Percentiles rank a stretch among this genome's conserved stretches.
Conservation (phyloP, 2,888 invertebrate species). For the Cyrtodaria siliqua region DNA sequence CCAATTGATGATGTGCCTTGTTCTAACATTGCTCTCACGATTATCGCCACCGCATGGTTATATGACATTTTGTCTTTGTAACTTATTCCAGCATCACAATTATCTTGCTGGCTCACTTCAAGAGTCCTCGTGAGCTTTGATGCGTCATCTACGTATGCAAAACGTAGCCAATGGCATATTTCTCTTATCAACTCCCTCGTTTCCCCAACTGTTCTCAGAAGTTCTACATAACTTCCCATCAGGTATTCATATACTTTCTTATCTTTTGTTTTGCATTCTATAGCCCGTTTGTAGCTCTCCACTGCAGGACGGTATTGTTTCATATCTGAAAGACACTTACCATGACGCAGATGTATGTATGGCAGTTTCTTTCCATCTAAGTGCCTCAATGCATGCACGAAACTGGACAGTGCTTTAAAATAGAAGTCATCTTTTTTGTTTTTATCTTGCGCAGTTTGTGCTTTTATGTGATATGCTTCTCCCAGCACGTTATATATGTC, state of each 20-base stretch:
- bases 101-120: neutral
- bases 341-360: slow-evolving; percentile 12
- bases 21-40: neutral
- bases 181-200: neutral
- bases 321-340: slow-evolving; percentile 18
- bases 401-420: slow-evolving; percentile 10
- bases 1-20: neutral
- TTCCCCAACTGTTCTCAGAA: neutral
- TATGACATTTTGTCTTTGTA: neutral
- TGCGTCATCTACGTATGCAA: neutral
- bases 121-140: too few species aligned
- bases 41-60: neutral
- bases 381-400: slow-evolving; percentile 14
- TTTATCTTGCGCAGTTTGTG: neutral
- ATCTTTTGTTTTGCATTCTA: neutral
- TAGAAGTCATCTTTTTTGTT: neutral
- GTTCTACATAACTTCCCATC: neutral
- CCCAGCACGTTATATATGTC: neutral
- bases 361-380: slow-evolving; percentile 11
- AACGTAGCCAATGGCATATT: neutral
- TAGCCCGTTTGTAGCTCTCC: slow-evolving; percentile 17
- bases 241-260: neutral
- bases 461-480: neutral
- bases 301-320: slow-evolving; percentile 9
- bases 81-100: neutral